Evolutionary conservation across 2,888 invertebrate species (phyloP).

Genomic region (Lepidochrysops patricia): DNA sequence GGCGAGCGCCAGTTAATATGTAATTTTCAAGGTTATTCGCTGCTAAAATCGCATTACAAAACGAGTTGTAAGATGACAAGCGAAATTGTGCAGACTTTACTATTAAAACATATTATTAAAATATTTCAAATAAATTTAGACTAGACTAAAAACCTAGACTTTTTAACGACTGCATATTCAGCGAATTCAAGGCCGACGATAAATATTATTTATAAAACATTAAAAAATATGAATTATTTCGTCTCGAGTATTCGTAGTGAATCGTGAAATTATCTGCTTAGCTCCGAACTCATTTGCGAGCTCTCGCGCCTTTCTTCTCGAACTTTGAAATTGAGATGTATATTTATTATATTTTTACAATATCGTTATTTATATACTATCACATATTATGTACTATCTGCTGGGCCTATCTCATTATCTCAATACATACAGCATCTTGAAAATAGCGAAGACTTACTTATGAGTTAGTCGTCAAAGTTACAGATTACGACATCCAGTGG

Average conservation of each 20-base stretch:
- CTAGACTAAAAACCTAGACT: not conserved
- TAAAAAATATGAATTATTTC: not conserved
- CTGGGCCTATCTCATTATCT: no score
- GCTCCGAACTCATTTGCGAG: not conserved
- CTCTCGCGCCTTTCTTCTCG: not conserved
- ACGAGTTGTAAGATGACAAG: not conserved
- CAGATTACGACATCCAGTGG: not conserved
- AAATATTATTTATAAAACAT: not conserved
- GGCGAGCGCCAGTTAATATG: not conserved
- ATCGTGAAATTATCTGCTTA: not conserved
- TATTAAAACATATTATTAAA: not conserved
- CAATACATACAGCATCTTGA: no score
- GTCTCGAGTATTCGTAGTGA: not conserved
- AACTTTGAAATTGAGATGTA: not conserved
- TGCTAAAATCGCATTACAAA: not conserved
- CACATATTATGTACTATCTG: no score
- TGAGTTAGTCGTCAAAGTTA: no score
- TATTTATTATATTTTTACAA: not conserved
- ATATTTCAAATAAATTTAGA: not conserved
- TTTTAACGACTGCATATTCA: not conserved
- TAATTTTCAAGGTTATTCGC: not conserved
- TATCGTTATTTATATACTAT: no score
- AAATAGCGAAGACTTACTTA: no score
- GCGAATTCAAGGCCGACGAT: not conserved
- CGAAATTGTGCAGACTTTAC: not conserved